A percentile compares a stretch with the other conserved stretches of the same genome.
Conservation (phyloP, 2,888 invertebrate species). For the Allacma fusca region DNA sequence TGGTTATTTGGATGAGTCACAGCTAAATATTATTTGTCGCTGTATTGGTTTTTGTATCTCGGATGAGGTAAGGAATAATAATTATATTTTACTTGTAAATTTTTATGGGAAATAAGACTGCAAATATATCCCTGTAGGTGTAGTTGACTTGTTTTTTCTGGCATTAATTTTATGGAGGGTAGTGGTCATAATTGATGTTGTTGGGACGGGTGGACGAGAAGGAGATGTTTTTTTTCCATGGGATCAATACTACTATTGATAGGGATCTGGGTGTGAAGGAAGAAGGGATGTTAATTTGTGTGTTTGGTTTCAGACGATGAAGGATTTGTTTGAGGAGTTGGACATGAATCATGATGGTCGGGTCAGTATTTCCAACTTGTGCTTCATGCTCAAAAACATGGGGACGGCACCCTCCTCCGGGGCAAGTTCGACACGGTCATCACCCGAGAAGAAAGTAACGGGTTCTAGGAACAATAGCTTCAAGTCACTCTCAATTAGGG, state of each 20-base stretch:
- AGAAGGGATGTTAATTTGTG: background rate
- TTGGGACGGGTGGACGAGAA: background rate
- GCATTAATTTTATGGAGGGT: background rate
- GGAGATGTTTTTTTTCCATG: too few species aligned
- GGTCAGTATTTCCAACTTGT: constrained; percentile 64
- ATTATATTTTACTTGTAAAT: constrained; percentile 15
- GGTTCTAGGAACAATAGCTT: background rate
- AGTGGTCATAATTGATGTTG: background rate
- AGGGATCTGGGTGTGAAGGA: background rate
- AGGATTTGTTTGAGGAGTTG: constrained; percentile 71
- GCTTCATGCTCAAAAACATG: constrained; percentile 62
- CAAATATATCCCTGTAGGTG: background rate
- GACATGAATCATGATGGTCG: constrained; percentile 71
- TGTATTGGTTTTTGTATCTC: constrained; percentile 74
- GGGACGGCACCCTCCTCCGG: constrained; percentile 32
- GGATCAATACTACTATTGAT: too few species aligned
- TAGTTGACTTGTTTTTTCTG: background rate
- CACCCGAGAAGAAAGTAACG: constrained; percentile 41
- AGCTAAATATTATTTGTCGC: constrained; percentile 73
- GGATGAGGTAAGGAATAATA: constrained; percentile 68
- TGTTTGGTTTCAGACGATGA: constrained; percentile 52
- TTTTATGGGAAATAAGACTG: background rate
- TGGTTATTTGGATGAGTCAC: constrained; percentile 72
- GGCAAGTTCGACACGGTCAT: constrained; percentile 31
- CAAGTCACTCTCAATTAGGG: background rate